Evolutionary conservation across 2,113 vertebrate genomes (phyloP).

Genomic region (Dipodomys stephensi): DNA sequence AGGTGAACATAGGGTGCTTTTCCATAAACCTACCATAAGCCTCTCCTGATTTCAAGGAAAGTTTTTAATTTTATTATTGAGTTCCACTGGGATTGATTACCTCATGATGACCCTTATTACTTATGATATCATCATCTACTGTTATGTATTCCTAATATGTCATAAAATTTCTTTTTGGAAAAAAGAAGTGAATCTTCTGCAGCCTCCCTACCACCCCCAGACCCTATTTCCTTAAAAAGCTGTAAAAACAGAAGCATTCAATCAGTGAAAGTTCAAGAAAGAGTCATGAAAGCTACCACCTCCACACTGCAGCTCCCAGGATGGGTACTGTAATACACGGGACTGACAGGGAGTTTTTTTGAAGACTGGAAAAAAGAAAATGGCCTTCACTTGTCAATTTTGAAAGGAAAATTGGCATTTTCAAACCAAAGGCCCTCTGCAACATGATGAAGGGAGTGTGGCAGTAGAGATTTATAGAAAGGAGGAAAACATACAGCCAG

Average conservation of each 20-base stretch:
- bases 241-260: slow-evolving; percentile 3
- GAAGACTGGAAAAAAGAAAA: not conserved
- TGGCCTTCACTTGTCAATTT: not conserved
- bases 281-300: not conserved
- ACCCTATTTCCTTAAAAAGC: slow-evolving; percentile 24
- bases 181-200: not conserved
- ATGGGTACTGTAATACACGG: not conserved
- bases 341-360: not conserved
- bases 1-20: not conserved
- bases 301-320: not conserved
- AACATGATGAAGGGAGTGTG: not conserved
- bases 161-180: slow-evolving; percentile 7
- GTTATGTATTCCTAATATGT: slow-evolving; percentile 47
- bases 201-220: not conserved
- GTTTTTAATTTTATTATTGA: not conserved
- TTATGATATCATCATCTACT: slow-evolving; percentile 21
- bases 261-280: slow-evolving; percentile 11
- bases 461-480: not conserved
- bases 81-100: slow-evolving; percentile 46
- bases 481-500: not conserved
- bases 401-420: not conserved
- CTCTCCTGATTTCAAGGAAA: slow-evolving; percentile 36
- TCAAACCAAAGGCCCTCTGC: not conserved
- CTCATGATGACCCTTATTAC: not conserved
- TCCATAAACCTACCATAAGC: not conserved